Evolutionary conservation across 1,140 invertebrate genomes (phyloP), one percentile per base, ranked within the genome.

Genomic region (Ceratina calcarata): DNA sequence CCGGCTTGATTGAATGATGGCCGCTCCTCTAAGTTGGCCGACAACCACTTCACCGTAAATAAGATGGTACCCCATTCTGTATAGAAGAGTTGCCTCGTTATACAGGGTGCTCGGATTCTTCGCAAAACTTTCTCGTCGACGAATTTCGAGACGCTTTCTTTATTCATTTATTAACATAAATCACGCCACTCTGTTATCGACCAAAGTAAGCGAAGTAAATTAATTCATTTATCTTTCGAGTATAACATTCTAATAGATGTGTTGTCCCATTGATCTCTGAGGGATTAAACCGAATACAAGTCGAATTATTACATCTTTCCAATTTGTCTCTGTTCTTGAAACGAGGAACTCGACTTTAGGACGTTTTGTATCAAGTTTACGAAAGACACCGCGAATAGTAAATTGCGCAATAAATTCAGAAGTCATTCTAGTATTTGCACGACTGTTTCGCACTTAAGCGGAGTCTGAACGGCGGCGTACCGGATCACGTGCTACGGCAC

Each of bases 11-110:
- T 91, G 90, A 85, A 91, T 91, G 89, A 91, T 91, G 83, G 88
- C 85, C 83, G 83, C 70, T 79, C 74, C 78, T 89, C 89, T 89
- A 91, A 91, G 90, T 91, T 91, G 88, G 84, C 88, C 89, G 89
- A 90, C 89, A 90, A 91, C 88, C 87, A 90, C 88, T 91, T 90
- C 87, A 89, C 82, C 82, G 82, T 90, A 90, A 90, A 91, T 91
- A 91, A 91, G 90, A 91, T 84, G 84, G 82, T 83, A 90, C 82
- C 78, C 81, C 53, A 82, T 81, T 86, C 82, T 73, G 84, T 86
- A 67, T 67, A 62, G 65, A 86, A 77, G 73, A 86, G 75, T 86
- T 64, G 81, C 81, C 74, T 86, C 75, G 81, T 86, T 86, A 86
- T 86, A 86, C 78, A 81, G 81, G 85, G 84, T 86, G 85, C 71